Evolutionary conservation across 2,797 vertebrate genomes (phyloP).

Genomic region (Anabas testudineus): DNA sequence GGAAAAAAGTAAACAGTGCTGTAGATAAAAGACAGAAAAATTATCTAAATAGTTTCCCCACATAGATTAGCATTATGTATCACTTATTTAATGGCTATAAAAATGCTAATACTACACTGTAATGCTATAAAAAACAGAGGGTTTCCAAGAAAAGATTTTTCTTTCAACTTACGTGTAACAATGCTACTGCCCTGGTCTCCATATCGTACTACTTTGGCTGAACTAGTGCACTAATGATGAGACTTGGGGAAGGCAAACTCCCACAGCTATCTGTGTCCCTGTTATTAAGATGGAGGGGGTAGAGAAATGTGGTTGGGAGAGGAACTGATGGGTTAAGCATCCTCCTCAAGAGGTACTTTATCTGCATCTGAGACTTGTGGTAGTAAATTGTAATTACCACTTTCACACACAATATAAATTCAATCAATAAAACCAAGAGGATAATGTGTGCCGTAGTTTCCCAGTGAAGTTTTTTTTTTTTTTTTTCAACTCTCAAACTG

Average conservation of each 20-base stretch:
- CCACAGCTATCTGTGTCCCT: conserved; percentile 65
- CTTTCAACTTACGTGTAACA: conserved; percentile 28
- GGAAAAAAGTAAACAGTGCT: neutral
- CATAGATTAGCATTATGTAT: neutral
- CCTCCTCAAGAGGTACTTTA: conserved; percentile 68
- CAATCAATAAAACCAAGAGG: conserved; percentile 18
- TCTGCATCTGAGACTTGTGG: conserved; percentile 54
- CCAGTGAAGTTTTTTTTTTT: conserved; percentile 34
- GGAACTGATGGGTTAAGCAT: conserved; percentile 71
- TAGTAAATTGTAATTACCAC: conserved; percentile 62
- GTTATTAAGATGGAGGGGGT: conserved; percentile 69
- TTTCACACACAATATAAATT: conserved; percentile 32
- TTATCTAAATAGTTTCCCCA: neutral
- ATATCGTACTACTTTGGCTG: conserved; percentile 46
- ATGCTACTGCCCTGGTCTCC: conserved; percentile 32
- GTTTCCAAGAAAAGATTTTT: conserved; percentile 9
- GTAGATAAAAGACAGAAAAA: neutral
- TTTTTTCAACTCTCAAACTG: conserved; percentile 18
- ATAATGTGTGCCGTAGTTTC: conserved; percentile 14
- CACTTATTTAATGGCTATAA: neutral
- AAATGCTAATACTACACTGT: neutral
- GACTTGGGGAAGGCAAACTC: conserved; percentile 57
- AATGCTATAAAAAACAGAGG: neutral
- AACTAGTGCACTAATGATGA: conserved; percentile 62
- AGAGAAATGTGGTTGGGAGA: conserved; percentile 47